Conservation (phyloP, 92 coral and sea anemone species). For the Scolanthus callimorphus region DNA sequence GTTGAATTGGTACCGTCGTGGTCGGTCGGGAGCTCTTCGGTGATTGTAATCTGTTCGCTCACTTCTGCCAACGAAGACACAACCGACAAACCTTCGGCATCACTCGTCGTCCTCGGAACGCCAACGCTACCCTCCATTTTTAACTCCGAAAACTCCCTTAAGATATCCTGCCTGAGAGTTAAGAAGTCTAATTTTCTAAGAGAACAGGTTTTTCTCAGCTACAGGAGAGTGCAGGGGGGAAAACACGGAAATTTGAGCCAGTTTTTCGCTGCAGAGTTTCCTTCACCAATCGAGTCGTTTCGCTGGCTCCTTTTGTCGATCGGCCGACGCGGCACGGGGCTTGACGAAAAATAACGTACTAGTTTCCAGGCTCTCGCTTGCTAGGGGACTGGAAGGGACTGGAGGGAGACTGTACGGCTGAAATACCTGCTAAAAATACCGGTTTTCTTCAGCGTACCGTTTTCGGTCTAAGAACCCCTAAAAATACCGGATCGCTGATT, state of each 20-base stretch:
- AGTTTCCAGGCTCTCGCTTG: slow-evolving; percentile 6
- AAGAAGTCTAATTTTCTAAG: not conserved
- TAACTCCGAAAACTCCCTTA: slow-evolving; percentile 3
- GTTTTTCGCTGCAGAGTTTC: slow-evolving; percentile 1
- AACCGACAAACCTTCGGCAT: slow-evolving; percentile 90
- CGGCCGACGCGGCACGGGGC: slow-evolving; percentile 5
- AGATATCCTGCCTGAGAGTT: not conserved
- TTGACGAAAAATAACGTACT: not conserved
- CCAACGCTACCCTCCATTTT: slow-evolving; percentile 92
- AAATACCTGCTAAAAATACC: too few species aligned
- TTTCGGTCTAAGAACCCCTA: too few species aligned
- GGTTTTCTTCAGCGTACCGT: too few species aligned
- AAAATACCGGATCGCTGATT: too few species aligned
- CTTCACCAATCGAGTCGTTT: not conserved
- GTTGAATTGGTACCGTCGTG: slow-evolving; percentile 77
- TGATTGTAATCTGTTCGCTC: slow-evolving; percentile 99
- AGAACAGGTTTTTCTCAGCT: not conserved
- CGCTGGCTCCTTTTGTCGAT: slow-evolving; percentile 5
- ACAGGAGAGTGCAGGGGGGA: not conserved
- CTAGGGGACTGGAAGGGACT: too few species aligned
- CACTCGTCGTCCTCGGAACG: slow-evolving; percentile 89
- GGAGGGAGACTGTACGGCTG: too few species aligned
- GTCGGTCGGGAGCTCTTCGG: slow-evolving; percentile 99
- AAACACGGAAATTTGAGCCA: not conserved
- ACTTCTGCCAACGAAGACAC: slow-evolving; percentile 98